Conservation (phyloP, 1,140 invertebrate species). For the Ostrea denselamellosa region DNA sequence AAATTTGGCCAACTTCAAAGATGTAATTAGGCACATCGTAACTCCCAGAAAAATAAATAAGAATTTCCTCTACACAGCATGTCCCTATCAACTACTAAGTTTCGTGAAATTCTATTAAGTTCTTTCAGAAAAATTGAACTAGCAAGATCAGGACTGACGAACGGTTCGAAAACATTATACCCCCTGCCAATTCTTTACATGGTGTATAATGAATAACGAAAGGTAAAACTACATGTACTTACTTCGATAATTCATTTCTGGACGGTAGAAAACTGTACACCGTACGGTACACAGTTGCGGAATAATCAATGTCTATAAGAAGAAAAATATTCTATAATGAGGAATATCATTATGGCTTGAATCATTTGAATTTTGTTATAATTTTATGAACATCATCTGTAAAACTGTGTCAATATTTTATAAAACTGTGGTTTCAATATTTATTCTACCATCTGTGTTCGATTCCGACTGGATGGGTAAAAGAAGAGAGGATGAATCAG, state of each 20-base stretch:
- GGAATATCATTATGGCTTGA: neutral
- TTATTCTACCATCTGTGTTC: neutral
- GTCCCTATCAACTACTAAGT: no score
- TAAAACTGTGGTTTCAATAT: neutral
- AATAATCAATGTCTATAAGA: neutral
- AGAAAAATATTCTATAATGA: neutral
- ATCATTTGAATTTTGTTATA: neutral
- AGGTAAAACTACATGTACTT: neutral
- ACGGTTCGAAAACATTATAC: no score
- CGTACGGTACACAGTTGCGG: neutral
- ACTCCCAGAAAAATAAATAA: no score
- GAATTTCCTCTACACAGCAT: no score
- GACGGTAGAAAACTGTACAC: neutral
- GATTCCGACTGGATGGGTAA: neutral
- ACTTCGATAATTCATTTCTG: neutral
- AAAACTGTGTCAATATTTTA: neutral
- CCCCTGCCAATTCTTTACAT: no score
- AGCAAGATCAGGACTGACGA: no score
- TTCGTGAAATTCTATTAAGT: no score
- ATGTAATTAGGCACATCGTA: no score
- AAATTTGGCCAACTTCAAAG: no score
- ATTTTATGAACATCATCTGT: neutral
- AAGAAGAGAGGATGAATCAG: neutral
- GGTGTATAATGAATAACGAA: no score
- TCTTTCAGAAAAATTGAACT: no score